Evolutionary conservation across 2,113 vertebrate genomes (phyloP).

Genomic region (Bungarus multicinctus): DNA sequence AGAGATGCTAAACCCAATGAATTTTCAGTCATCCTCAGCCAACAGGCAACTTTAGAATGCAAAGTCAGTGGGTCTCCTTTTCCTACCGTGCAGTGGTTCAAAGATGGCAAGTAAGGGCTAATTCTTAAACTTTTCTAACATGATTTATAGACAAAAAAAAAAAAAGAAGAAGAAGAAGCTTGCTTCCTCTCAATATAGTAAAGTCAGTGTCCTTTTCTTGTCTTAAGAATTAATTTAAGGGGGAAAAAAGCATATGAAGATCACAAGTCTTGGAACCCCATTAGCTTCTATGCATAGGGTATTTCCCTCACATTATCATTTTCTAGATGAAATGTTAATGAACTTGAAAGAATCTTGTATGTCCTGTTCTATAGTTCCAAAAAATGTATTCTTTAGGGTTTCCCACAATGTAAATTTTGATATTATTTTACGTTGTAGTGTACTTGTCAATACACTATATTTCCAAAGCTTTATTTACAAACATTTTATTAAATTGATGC

Average conservation of each 20-base stretch:
- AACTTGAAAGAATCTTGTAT: neutral
- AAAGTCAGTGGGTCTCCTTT: conserved; percentile 83
- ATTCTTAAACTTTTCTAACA: neutral
- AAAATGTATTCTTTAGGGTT: neutral
- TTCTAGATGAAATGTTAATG: neutral
- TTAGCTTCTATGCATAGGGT: neutral
- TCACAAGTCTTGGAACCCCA: neutral
- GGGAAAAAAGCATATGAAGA: neutral
- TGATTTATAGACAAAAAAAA: neutral
- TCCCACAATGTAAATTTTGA: neutral
- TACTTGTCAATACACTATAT: neutral
- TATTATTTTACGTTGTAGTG: neutral
- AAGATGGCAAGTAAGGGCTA: conserved; percentile 88
- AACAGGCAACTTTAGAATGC: conserved; percentile 82
- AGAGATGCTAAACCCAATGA: conserved; percentile 67
- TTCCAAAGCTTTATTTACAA: neutral
- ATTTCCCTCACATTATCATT: neutral
- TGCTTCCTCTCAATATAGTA: neutral
- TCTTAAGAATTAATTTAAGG: neutral
- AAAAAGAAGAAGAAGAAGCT: neutral
- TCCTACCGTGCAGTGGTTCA: conserved; percentile 92
- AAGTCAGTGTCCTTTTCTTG: neutral
- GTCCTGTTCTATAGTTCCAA: neutral
- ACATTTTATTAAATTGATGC: neutral
- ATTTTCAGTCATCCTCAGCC: conserved; percentile 77